These are phyloP conservation scores for Psettodes erumei DNA, from an alignment of 2,113 vertebrate genomes.

Conservation along the genomic window DNA sequence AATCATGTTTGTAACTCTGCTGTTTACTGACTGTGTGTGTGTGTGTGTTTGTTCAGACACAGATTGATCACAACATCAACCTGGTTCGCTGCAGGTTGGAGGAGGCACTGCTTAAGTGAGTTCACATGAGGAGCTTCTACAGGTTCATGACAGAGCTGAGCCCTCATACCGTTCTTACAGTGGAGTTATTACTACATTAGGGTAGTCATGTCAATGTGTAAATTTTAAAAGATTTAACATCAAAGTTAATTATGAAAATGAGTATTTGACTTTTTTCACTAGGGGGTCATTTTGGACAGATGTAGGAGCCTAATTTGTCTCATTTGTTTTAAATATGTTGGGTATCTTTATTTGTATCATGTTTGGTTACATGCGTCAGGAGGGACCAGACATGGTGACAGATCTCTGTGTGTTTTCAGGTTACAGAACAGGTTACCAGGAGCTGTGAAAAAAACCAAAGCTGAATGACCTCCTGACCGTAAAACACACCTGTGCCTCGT, in stretches of 20 bases:
- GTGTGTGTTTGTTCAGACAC: constrained; percentile 41
- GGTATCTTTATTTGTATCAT: neutral
- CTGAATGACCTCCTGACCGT: constrained; percentile 30
- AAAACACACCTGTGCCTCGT: neutral
- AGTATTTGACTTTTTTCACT: no score
- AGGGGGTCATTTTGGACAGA: no score
- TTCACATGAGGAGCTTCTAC: neutral
- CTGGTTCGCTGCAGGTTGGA: constrained; percentile 24
- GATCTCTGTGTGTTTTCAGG: constrained; percentile 31
- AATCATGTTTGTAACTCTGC: neutral
- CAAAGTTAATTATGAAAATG: no score
- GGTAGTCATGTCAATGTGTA: no score
- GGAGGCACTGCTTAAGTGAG: constrained; percentile 74
- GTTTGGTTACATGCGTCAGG: neutral
- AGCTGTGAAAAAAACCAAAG: constrained; percentile 56
- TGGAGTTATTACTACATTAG: no score
- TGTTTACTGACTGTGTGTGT: constrained; percentile 21
- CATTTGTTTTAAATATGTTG: no score
- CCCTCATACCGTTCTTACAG: no score
- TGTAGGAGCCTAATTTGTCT: no score
- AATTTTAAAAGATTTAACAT: no score
- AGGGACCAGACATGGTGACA: neutral
- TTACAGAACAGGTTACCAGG: constrained; percentile 64
- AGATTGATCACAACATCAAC: constrained; percentile 38
- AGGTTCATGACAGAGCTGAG: no score